A percentile compares a stretch with the other conserved stretches of the same genome.
These are phyloP conservation scores for Proctacanthus coquilletti DNA, from an alignment of 1,140 invertebrate species.

Conservation along the genomic window DNA sequence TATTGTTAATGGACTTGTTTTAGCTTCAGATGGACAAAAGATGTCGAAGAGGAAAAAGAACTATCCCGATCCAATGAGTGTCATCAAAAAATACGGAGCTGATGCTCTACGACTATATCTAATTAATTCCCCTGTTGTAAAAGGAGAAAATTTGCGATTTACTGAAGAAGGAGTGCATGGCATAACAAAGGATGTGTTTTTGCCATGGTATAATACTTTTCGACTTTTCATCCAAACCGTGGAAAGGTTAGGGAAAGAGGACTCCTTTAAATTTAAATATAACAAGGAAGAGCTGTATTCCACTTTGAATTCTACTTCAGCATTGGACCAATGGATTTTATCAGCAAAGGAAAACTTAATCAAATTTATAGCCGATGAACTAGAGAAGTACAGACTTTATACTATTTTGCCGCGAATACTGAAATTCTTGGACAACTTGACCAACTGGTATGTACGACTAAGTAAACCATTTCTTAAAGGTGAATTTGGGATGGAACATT, in stretches of 20 bases:
- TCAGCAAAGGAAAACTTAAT: slow-evolving; percentile 86
- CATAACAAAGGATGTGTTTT: slow-evolving; percentile 88
- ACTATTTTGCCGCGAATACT: slow-evolving; percentile 82
- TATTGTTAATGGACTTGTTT: slow-evolving; percentile 81
- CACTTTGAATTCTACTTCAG: slow-evolving; percentile 59
- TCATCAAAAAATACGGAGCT: slow-evolving; percentile 84
- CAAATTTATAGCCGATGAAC: slow-evolving; percentile 72
- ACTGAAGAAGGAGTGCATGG: slow-evolving; percentile 90
- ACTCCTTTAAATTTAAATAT: slow-evolving; percentile 41
- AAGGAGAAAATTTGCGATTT: slow-evolving; percentile 85
- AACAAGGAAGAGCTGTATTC: slow-evolving; percentile 35
- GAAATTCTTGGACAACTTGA: slow-evolving; percentile 89
- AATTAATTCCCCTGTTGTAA: slow-evolving; percentile 91
- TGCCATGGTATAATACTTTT: slow-evolving; percentile 97
- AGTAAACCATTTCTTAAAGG: slow-evolving; percentile 82
- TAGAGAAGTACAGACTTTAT: slow-evolving; percentile 81
- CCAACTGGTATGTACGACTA: slow-evolving; percentile 95
- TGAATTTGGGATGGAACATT: slow-evolving; percentile 58
- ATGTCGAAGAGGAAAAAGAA: slow-evolving; percentile 98
- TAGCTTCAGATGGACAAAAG: slow-evolving; percentile 90
- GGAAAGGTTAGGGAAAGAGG: slow-evolving; percentile 53
- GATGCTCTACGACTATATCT: slow-evolving; percentile 89
- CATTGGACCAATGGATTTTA: slow-evolving; percentile 93
- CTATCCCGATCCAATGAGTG: slow-evolving; percentile 83
- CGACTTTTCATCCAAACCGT: slow-evolving; percentile 85